Base-by-base conservation (phyloP, 2,888 invertebrate species). In the Chrysolina americana region DNA sequence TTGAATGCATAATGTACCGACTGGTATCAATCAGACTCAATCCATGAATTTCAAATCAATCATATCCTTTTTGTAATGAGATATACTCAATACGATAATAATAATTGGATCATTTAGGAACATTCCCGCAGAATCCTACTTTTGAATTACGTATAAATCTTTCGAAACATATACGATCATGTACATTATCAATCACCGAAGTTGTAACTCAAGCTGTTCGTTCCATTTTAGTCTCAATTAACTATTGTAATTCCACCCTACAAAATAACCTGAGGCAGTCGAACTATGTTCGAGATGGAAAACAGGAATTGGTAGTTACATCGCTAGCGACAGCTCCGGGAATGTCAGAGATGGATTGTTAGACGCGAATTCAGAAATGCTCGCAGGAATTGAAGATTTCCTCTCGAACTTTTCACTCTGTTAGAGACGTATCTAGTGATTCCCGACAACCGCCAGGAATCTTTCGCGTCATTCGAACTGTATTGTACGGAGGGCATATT, bases 351-450 rank as follows among this genome's bases (percentile, higher is more conserved):
- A 53, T 19, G 53, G 21, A 53, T 53, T 53, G 53, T 53, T 53
- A 21, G 13, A 53, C 53, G 21, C 21, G 53, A 53, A 53, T 21
- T 19, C 23, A 53, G 53, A 53, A 48, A 48, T 48, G 17, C 48
- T 10, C n/a, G 48, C 48, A 48, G 17, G 48, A 53, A 53, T 53
- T 19, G 53, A 53, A 53, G 53, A 9, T 53, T 53, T 53, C 21
- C 53, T 21, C 5, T 10, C 11, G 21, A 53, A 53, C 11, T 53
- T 53, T 53, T 53, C 53, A 21, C 53, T 53, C 53, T 53, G 53
- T 53, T 53, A 53, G 23, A 53, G 53, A 53, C 53, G 53, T 53
- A 53, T 53, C 53, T 11, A 53, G 53, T 21, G 23, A 53, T 53
- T 53, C 21, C 13, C 53, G 19, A 53, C 21, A 23, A 4, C 19